Conservation (phyloP, 2,113 vertebrate species). For the Pangasianodon gigas region DNA sequence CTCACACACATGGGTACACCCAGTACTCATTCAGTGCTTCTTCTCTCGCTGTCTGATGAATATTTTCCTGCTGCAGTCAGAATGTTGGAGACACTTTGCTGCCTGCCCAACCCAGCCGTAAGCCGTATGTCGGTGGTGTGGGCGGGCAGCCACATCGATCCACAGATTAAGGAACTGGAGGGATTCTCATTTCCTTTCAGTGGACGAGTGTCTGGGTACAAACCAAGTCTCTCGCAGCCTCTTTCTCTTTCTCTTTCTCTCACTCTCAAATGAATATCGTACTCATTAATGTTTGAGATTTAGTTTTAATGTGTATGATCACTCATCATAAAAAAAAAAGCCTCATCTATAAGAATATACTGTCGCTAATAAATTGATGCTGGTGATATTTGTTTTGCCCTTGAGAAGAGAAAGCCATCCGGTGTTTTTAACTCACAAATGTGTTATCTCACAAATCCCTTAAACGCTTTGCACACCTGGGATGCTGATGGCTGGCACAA, state of each 20-base stretch:
- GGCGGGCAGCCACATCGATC: constrained; percentile 8
- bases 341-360: not conserved
- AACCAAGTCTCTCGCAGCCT: not conserved
- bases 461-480: not conserved
- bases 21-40: not conserved
- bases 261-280: not conserved
- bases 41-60: not conserved
- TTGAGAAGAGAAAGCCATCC: not conserved
- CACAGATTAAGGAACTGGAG: constrained; percentile 5
- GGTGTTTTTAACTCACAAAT: not conserved
- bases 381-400: not conserved
- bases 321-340: not conserved
- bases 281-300: not conserved
- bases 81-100: not conserved
- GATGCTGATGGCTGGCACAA: constrained; percentile 9
- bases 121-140: not conserved
- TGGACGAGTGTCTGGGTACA: constrained; percentile 1
- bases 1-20: not conserved
- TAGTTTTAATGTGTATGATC: not conserved
- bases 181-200: constrained; percentile 5
- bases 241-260: not conserved
- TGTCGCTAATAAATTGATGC: not conserved
- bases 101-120: not conserved
- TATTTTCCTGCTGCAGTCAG: not conserved
- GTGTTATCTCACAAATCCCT: not conserved